Percentiles rank a stretch among this genome's conserved stretches.
Conservation (phyloP, 2,888 invertebrate species). For the Ceriagrion tenellum region DNA sequence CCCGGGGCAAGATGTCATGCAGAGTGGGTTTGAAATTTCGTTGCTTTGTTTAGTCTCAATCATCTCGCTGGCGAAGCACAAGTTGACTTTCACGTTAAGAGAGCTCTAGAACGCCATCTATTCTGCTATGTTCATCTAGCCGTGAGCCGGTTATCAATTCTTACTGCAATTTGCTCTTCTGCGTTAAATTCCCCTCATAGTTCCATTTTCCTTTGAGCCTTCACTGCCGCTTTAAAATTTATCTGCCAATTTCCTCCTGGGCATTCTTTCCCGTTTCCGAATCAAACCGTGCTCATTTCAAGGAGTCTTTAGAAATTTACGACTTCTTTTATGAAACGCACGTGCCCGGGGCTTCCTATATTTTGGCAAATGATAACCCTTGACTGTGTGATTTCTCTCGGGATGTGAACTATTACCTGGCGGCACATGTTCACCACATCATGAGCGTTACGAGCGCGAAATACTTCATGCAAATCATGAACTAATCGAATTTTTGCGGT, state of each 20-base stretch:
- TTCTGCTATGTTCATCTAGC: not conserved
- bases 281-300: not conserved
- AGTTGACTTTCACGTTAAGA: not conserved
- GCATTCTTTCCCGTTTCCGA: not conserved
- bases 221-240: not conserved
- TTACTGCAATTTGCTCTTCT: not conserved
- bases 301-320: not conserved
- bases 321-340: not conserved
- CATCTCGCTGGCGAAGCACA: not conserved
- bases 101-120: not conserved
- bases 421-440: not conserved
- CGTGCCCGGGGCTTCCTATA: not conserved
- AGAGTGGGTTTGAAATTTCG: too few relatives aligned
- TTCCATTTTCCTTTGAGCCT: not conserved
- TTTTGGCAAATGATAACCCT: not conserved
- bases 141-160: not conserved
- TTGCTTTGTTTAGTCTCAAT: too few relatives aligned
- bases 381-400: not conserved
- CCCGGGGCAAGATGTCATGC: too few relatives aligned
- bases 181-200: not conserved
- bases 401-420: not conserved
- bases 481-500: too few relatives aligned
- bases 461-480: too few relatives aligned
- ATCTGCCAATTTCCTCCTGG: not conserved
- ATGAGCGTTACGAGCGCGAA: too few relatives aligned